These are phyloP conservation scores for Brachionus asplanchnoidis DNA, from an alignment of 1,140 invertebrate species.

Conservation along the genomic window DNA sequence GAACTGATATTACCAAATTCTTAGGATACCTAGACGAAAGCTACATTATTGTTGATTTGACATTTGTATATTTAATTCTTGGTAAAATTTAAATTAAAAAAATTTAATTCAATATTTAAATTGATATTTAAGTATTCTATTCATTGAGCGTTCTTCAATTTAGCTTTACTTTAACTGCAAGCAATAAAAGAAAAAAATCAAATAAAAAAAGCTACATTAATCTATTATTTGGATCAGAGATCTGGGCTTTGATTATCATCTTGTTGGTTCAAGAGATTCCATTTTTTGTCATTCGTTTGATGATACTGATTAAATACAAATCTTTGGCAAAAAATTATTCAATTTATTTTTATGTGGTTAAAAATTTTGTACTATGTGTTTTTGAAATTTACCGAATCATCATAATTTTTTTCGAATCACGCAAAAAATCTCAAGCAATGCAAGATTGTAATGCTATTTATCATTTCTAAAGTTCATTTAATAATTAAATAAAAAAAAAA, in stretches of 20 bases:
- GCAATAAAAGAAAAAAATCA: not conserved
- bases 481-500: too few species aligned
- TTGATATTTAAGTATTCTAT: not conserved
- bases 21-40: not conserved
- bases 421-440: not conserved
- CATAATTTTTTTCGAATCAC: not conserved
- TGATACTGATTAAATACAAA: constrained; percentile 18
- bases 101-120: not conserved
- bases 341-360: constrained; percentile 38
- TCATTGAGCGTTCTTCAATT: constrained; percentile 32
- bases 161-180: constrained; percentile 9
- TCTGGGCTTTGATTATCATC: constrained; percentile 17
- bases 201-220: not conserved
- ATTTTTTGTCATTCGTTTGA: constrained; percentile 32
- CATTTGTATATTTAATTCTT: not conserved
- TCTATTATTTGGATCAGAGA: constrained; percentile 22
- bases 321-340: constrained; percentile 1
- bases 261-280: constrained; percentile 12
- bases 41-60: not conserved
- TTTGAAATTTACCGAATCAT: constrained; percentile 34
- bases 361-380: constrained; percentile 27
- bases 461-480: not conserved
- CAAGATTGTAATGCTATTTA: not conserved
- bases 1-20: constrained; percentile 16
- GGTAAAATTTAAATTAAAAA: not conserved